Base-by-base conservation (phyloP, 2,113 vertebrate genomes). In the Shinisaurus crocodilurus region DNA sequence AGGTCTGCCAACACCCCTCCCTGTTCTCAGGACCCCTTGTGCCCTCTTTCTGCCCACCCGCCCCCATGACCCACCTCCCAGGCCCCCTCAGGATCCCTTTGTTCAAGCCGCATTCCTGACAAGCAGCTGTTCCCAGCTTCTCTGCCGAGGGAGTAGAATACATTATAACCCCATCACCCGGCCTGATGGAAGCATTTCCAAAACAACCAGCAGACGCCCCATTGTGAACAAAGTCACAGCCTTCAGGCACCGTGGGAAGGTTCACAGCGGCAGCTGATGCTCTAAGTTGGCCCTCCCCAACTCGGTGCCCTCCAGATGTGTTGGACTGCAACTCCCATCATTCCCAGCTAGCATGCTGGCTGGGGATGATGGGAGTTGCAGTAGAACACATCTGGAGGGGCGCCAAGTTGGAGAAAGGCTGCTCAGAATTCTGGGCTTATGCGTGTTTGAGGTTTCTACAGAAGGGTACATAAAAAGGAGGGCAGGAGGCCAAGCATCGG, bases 21-120 rank as follows among this genome's bases (percentile, higher is more conserved):
- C 57, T n/a, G 60, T 67, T 88, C 86, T 88, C 75, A 88, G 86
- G 86, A 88, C 76, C 75, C 12, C 76, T 34, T 25, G 63, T 15
- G 86, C 43, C 60, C 86, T 67, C 54, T 23, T 20, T 13, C 57
- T 87, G 54, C 29, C 37, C 75, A 27, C 40, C 80, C n/a, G 3
- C 50, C 54, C 34, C 34, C 81, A 63, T 23, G 12, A 18, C 81
- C 23, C 75, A 79, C 77, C 60, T 65, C 74, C 43, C 69, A 69
- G 75, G n/a, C 60, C 75, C 43, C 76, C n/a, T 60, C 34, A 74
- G 74, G 40, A 48, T 15, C 75, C 18, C 37, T 23, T 48, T 79
- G 86, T 60, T 45, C 40, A 40, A 79, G 43, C 43, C 43, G 6
- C 32, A 48, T 80, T 88, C 75, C 81, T 43, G 34, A 25, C 75